Percentiles rank a stretch among this genome's conserved stretches.
phyloP scores from a whole-genome alignment of 2,888 invertebrate species.

The Caenorhabditis sp. region DNA sequence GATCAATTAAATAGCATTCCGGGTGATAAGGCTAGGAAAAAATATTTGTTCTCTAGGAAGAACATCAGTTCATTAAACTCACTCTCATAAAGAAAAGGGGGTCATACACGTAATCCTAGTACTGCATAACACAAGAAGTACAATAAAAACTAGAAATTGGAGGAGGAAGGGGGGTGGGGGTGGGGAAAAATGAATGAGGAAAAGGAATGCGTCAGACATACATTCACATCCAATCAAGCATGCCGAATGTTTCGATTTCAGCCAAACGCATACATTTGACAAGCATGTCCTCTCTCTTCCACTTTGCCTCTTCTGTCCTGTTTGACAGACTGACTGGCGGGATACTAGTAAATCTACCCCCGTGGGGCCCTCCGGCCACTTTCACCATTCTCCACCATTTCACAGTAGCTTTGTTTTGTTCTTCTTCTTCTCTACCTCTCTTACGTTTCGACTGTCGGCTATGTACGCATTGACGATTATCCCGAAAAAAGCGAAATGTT shows the following conservation, averaged over 20 bases:
- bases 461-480: too few species aligned
- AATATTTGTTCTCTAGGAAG: too few species aligned
- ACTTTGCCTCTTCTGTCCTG: not conserved
- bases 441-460: too few species aligned
- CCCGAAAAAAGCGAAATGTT: too few species aligned
- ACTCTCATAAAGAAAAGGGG: too few species aligned
- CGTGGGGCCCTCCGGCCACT: not conserved
- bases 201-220: slow-evolving; percentile 24
- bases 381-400: not conserved
- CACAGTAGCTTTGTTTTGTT: too few species aligned
- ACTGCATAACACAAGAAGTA: slow-evolving; percentile 6
- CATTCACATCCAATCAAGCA: slow-evolving; percentile 49
- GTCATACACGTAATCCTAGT: too few species aligned
- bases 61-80: too few species aligned
- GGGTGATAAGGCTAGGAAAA: too few species aligned
- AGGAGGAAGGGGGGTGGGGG: slow-evolving; percentile 1
- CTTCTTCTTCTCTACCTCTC: too few species aligned
- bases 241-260: slow-evolving; percentile 44
- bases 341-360: slow-evolving; percentile 27
- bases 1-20: too few species aligned
- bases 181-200: slow-evolving; percentile 1
- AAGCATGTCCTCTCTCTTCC: slow-evolving; percentile 5
- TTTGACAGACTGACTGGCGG: slow-evolving; percentile 7
- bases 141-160: slow-evolving; percentile 28
- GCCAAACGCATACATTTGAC: slow-evolving; percentile 1